Conservation (phyloP, 2,888 invertebrate genomes). For the Oligia latruncula region DNA sequence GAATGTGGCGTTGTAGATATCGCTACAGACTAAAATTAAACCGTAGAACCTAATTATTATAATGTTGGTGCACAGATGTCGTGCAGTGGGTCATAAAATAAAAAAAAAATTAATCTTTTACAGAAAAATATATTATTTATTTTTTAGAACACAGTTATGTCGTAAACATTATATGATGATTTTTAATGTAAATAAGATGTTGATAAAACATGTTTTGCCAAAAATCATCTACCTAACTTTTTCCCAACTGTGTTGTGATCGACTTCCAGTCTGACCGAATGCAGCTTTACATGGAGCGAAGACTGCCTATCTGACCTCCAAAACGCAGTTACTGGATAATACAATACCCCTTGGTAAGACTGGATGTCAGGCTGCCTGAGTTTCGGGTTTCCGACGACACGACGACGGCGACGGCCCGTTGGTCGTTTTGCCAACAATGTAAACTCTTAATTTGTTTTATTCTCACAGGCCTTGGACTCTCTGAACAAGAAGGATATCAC, state of each 20-base stretch:
- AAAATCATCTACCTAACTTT: not conserved
- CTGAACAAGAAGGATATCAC: conserved; percentile 96
- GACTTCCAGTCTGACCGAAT: too few species aligned
- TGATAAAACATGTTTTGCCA: not conserved
- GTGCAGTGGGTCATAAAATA: too few species aligned
- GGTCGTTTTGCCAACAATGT: too few species aligned
- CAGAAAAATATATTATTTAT: not conserved
- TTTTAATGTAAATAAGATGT: not conserved
- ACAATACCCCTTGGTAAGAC: not conserved
- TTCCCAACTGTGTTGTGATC: not conserved
- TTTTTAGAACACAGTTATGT: not conserved
- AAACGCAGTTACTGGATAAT: not conserved
- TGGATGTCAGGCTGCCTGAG: not conserved
- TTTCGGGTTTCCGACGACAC: not conserved
- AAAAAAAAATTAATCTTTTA: not conserved
- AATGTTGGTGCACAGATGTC: too few species aligned
- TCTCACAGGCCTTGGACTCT: conserved; percentile 32
- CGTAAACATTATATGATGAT: not conserved
- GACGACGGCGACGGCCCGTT: not conserved
- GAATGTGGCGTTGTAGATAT: too few species aligned
- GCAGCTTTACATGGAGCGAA: too few species aligned
- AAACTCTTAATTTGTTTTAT: not conserved
- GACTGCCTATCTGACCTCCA: not conserved
- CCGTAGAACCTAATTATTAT: too few species aligned
- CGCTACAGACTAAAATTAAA: not conserved